These are phyloP conservation scores for Rousettus madagascariensis DNA, from an alignment of 2,797 vertebrate genomes.

Conservation along the genomic window DNA sequence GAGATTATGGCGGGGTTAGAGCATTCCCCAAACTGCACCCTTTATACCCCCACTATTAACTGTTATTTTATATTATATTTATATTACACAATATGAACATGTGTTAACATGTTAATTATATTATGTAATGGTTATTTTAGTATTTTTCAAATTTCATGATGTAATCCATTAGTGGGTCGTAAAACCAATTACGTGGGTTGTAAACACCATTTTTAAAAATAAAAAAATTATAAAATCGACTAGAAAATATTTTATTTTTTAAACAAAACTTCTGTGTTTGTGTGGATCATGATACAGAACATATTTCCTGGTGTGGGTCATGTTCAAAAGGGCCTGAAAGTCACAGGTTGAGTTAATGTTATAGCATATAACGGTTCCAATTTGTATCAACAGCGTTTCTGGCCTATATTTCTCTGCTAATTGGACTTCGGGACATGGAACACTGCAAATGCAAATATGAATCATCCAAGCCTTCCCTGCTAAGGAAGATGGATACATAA, in stretches of 20 bases:
- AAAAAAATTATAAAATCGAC: background rate
- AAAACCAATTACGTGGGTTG: background rate
- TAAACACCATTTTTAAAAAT: background rate
- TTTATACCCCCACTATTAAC: no score
- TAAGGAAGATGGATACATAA: background rate
- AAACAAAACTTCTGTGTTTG: background rate
- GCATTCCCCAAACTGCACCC: no score
- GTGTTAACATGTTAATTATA: no score
- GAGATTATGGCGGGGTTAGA: no score
- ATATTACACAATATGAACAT: no score
- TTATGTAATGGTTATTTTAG: background rate
- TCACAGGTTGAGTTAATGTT: background rate
- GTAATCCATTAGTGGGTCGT: background rate
- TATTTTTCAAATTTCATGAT: background rate
- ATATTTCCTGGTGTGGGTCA: background rate
- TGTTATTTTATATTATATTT: no score
- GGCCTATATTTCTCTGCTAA: background rate
- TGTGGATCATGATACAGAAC: background rate
- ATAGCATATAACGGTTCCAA: background rate
- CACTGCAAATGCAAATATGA: background rate
- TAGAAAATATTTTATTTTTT: background rate
- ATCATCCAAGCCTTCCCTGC: background rate
- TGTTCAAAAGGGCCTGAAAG: background rate
- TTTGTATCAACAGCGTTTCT: background rate
- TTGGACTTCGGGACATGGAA: background rate